Evolutionary conservation across 2,888 invertebrate species (phyloP).

Genomic region (Xiphydria camelus): DNA sequence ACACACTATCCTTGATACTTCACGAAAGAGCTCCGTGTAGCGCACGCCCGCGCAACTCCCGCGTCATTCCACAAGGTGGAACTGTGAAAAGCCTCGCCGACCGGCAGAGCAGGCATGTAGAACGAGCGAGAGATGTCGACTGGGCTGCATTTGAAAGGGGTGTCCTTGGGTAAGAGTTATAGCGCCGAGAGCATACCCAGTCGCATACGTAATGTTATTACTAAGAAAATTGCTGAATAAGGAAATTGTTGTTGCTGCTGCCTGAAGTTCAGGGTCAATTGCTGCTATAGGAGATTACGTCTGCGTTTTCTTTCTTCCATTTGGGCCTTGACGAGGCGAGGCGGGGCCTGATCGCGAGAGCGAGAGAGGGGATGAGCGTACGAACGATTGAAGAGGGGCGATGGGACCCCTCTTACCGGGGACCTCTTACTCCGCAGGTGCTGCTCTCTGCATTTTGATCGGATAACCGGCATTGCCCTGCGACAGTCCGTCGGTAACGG

Average conservation of each 20-base stretch:
- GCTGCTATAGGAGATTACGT: slow-evolving; percentile 41
- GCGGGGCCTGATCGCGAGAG: slow-evolving; percentile 21
- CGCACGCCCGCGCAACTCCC: too few species aligned
- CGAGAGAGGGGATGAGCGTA: neutral
- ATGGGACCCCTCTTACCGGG: neutral
- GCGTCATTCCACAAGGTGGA: too few species aligned
- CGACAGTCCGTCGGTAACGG: slow-evolving; percentile 30
- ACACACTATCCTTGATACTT: too few species aligned
- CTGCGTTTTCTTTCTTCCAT: slow-evolving; percentile 48
- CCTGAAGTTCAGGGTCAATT: slow-evolving; percentile 54
- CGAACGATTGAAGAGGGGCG: too few species aligned
- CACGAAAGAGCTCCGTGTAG: too few species aligned
- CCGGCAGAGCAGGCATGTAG: too few species aligned
- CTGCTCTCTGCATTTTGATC: slow-evolving; percentile 37
- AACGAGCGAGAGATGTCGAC: slow-evolving; percentile 22
- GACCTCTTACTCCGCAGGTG: slow-evolving; percentile 35
- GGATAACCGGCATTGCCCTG: slow-evolving; percentile 15
- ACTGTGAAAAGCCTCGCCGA: too few species aligned
- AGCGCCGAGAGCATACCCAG: slow-evolving; percentile 30
- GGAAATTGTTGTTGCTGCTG: slow-evolving; percentile 42
- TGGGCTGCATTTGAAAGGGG: slow-evolving; percentile 15
- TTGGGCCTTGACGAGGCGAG: slow-evolving; percentile 46
- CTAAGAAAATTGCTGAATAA: slow-evolving; percentile 52
- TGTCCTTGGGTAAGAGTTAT: slow-evolving; percentile 43
- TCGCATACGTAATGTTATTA: slow-evolving; percentile 39